Conservation (phyloP, 2,113 vertebrate genomes). For the Todiramphus saurophagus region DNA sequence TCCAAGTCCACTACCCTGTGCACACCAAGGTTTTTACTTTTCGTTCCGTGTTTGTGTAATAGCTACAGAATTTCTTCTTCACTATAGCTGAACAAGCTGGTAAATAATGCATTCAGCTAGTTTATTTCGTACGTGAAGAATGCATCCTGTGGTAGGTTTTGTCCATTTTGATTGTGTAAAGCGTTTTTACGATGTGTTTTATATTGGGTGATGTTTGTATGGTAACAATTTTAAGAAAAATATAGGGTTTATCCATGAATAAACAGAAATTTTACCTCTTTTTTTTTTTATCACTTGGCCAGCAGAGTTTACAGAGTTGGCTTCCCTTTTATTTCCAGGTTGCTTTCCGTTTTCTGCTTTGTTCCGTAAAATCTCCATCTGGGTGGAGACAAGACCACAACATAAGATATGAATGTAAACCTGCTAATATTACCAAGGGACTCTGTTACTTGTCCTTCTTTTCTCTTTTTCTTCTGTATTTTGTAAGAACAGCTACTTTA, state of each 20-base stretch:
- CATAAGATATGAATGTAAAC: not conserved
- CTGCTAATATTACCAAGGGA: not conserved
- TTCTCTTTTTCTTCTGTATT: not conserved
- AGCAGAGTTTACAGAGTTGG: not conserved
- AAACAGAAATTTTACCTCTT: conserved; percentile 30
- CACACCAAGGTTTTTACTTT: not conserved
- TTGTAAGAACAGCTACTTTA: not conserved
- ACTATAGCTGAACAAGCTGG: not conserved
- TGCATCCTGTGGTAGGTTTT: not conserved
- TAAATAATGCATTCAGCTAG: not conserved
- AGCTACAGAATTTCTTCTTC: not conserved
- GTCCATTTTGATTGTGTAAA: not conserved
- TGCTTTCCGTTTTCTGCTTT: not conserved
- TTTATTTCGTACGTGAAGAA: not conserved
- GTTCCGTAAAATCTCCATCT: not conserved
- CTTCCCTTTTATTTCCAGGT: not conserved
- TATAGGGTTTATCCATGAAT: not conserved
- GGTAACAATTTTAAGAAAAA: not conserved
- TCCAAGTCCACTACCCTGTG: not conserved
- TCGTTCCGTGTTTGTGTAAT: not conserved
- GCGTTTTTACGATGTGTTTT: not conserved
- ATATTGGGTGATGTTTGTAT: not conserved
- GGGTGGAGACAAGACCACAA: not conserved
- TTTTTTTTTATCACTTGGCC: not conserved
- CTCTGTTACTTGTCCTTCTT: not conserved